phyloP scores from a whole-genome alignment of 2,888 invertebrate genomes.

The Cyrtodaria siliqua region DNA sequence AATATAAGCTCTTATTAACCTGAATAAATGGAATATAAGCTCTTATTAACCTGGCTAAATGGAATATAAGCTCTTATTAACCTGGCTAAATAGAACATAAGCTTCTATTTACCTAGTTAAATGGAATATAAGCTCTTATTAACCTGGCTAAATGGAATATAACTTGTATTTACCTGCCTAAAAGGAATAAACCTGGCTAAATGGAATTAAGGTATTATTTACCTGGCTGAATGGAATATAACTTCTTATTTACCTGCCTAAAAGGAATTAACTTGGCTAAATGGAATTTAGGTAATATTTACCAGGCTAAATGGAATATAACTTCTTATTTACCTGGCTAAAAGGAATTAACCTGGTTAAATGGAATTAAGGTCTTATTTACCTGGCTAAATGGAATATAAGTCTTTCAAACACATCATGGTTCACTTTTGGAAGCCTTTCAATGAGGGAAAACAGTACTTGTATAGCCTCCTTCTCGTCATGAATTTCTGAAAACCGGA shows the following conservation, averaged over 20 bases:
- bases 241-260: too few relatives aligned
- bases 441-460: slow-evolving; percentile 94
- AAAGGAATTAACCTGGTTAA: too few relatives aligned
- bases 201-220: too few relatives aligned
- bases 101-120: slow-evolving; percentile 91
- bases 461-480: slow-evolving; percentile 93
- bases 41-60: slow-evolving; percentile 90
- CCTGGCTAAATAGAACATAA: slow-evolving; percentile 96
- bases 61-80: slow-evolving; percentile 94
- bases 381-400: slow-evolving; percentile 95
- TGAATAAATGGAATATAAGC: not conserved
- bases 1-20: not conserved
- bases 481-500: slow-evolving; percentile 89
- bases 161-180: too few relatives aligned
- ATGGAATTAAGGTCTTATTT: too few relatives aligned
- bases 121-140: slow-evolving; percentile 96
- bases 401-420: slow-evolving; percentile 96
- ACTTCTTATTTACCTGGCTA: not conserved
- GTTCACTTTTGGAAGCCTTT: slow-evolving; percentile 95
- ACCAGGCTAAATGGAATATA: not conserved
- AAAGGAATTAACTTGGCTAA: not conserved
- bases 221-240: too few relatives aligned
- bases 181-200: too few relatives aligned
- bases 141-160: too few relatives aligned
- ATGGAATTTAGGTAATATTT: not conserved